phyloP scores from a whole-genome alignment of 1,140 invertebrate genomes.

The Charaxes varanes region DNA sequence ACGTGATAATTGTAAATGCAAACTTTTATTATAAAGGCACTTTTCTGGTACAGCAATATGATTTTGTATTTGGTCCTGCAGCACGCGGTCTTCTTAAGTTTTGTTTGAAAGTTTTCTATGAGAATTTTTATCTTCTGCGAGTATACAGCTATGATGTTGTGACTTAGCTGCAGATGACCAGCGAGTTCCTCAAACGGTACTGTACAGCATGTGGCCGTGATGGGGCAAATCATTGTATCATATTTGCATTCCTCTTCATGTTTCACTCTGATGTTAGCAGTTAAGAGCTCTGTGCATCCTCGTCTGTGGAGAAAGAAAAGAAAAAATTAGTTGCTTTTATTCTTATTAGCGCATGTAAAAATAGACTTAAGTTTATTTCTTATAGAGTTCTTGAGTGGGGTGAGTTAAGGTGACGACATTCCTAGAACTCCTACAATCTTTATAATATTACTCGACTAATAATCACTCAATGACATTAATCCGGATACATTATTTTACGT shows the following conservation, averaged over 20 bases:
- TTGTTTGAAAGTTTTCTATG: slow-evolving; percentile 67
- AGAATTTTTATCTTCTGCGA: slow-evolving; percentile 66
- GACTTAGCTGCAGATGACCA: slow-evolving; percentile 46
- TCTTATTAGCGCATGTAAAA: background rate
- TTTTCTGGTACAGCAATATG: slow-evolving; percentile 55
- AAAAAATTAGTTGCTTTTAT: background rate
- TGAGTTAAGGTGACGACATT: background rate
- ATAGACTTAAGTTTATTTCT: background rate
- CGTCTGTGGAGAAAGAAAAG: slow-evolving; percentile 46
- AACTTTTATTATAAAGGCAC: slow-evolving; percentile 68
- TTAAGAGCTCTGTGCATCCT: slow-evolving; percentile 57
- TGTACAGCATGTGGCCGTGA: slow-evolving; percentile 53
- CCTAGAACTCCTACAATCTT: no score
- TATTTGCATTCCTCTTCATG: slow-evolving; percentile 64
- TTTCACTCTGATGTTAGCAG: slow-evolving; percentile 45
- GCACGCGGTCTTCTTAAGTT: slow-evolving; percentile 60
- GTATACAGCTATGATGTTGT: slow-evolving; percentile 64
- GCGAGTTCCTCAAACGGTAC: slow-evolving; percentile 61
- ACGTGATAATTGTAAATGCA: slow-evolving; percentile 68
- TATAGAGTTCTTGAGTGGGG: background rate
- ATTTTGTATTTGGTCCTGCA: slow-evolving; percentile 68
- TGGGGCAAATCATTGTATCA: slow-evolving; percentile 63
- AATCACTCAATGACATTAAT: no score
- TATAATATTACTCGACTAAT: no score
- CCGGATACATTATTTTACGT: no score